phyloP scores from a whole-genome alignment of 2,113 vertebrate species.

The Passer domesticus region DNA sequence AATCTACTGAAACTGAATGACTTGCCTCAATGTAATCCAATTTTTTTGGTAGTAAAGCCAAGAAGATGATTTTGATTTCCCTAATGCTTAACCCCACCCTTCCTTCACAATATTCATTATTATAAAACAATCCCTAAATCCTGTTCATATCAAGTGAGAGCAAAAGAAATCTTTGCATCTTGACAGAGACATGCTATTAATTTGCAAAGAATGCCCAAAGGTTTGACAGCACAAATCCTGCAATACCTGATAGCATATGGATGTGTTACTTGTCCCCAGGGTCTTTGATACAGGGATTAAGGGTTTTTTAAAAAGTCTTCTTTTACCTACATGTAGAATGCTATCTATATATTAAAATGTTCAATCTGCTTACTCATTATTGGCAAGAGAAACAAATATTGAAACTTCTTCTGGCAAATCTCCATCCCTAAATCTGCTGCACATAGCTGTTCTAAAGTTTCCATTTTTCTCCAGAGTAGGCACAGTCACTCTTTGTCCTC shows the following conservation, averaged over 20 bases:
- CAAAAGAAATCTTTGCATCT: background rate
- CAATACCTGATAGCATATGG: background rate
- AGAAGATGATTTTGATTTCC: background rate
- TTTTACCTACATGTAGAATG: background rate
- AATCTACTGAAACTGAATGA: background rate
- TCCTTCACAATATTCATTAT: background rate
- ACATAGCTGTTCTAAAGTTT: background rate
- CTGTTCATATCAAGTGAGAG: background rate
- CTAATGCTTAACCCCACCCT: background rate
- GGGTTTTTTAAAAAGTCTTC: background rate
- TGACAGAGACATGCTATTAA: background rate
- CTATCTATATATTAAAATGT: constrained; percentile 1
- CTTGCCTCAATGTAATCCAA: background rate
- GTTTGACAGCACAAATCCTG: background rate
- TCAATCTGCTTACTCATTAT: constrained; percentile 34
- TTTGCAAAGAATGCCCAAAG: background rate
- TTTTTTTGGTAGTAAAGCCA: background rate
- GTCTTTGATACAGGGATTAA: background rate
- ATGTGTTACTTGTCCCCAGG: background rate
- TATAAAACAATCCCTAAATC: background rate
- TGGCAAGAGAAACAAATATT: constrained; percentile 9
- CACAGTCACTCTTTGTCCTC: constrained; percentile 57
- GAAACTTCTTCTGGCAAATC: constrained; percentile 7
- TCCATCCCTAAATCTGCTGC: constrained; percentile 10
- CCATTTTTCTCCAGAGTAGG: constrained; percentile 39